Evolutionary conservation across 2,113 vertebrate species (phyloP), one percentile per base, ranked within the genome.

Genomic region (Brevimyrus niger): DNA sequence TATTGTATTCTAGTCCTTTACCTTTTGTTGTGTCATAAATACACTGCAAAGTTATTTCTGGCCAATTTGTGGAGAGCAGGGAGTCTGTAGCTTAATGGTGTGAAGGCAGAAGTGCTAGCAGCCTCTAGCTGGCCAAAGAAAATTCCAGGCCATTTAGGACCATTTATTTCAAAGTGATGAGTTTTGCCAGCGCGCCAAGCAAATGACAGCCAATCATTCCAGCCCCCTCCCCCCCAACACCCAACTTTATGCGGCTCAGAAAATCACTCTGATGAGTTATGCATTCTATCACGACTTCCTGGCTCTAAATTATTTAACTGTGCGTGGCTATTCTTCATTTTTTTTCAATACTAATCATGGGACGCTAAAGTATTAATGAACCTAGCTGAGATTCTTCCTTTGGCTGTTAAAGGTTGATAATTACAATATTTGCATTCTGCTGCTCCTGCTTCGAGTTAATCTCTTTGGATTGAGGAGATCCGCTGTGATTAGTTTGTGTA

Each of bases 171-270:
- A 89, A 88, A 87, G 47, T 91, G 91, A 92, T 92, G 91, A 92
- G 91, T 93, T 92, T 92, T 46, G 88, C 89, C 87, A 46, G 90
- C 91, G 89, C 89, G 90, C 87, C 69, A 89, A 46, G 61, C 89
- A 88, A 91, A 92, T 93, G 91, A 92, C 89, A 92, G 89, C 90
- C 93, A 91, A 94, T 95, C 92, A 85, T 89, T 92, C 85, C 86
- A 87, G 87, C 88, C 46, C 88, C 47, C 88, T 91, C 44, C 47
- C 88, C 92, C 44, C 58, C 42, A 84, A 15, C 17, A 38, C 38
- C 48, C 85, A 51, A 86, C 90, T 90, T 93, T 94, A 92, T 90
- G 89, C 90, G 87, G 90, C 89, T 83, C 46, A 46, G 92, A 89
- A 87, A 87, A 88, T 91, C 80, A 88, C 84, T 55, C 76, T 73